phyloP scores from a whole-genome alignment of 2,888 invertebrate genomes.

The Mylabris sibirica region DNA sequence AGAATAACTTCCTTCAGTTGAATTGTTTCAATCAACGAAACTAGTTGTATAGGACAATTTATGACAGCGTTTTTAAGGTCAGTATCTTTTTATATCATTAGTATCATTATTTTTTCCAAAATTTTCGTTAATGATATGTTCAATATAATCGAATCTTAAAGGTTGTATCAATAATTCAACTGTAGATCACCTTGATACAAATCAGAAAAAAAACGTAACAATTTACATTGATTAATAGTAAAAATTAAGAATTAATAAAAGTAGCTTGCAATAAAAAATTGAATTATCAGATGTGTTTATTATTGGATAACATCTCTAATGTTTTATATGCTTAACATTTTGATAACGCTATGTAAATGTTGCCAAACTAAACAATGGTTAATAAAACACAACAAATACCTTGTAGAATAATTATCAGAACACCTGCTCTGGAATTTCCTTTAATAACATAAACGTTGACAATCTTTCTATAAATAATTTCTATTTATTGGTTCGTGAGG shows the following conservation, averaged over 20 bases:
- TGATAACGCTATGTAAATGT: constrained; percentile 4
- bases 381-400: neutral
- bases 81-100: neutral
- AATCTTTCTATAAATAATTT: neutral
- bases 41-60: neutral
- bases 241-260: neutral
- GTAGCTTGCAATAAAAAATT: neutral
- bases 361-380: neutral
- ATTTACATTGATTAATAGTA: neutral
- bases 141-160: too few relatives aligned
- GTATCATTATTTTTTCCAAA: neutral
- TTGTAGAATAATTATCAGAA: neutral
- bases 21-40: neutral
- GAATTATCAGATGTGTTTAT: neutral
- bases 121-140: too few relatives aligned
- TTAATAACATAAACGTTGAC: neutral
- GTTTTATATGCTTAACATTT: neutral
- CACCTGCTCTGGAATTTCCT: neutral
- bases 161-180: too few relatives aligned
- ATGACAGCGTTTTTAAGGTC: neutral
- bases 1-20: neutral
- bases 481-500: neutral
- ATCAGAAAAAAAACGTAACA: neutral
- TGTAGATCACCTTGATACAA: neutral
- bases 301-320: neutral